Conservation (phyloP, 2,888 invertebrate species). For the Thecocarcelia acutangulata region DNA sequence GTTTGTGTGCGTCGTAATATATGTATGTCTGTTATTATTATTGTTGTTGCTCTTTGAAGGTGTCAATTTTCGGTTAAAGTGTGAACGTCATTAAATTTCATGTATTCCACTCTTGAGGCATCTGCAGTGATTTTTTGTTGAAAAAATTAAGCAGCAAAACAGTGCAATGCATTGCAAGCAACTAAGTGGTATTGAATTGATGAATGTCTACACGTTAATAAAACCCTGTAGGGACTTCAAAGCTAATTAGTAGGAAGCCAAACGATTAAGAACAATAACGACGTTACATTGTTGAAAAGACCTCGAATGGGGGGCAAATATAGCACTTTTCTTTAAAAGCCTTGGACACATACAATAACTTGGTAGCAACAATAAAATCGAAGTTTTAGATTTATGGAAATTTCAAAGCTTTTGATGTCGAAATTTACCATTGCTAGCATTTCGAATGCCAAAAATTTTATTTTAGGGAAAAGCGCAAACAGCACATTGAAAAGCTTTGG, state of each 20-base stretch:
- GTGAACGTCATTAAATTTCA: constrained; percentile 64
- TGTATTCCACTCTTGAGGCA: constrained; percentile 9
- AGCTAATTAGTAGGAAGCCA: constrained; percentile 25
- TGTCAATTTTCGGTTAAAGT: constrained; percentile 59
- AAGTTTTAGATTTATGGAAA: no score
- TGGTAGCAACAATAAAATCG: no score
- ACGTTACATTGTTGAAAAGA: not conserved
- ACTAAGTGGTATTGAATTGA: not conserved
- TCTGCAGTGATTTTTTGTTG: not conserved
- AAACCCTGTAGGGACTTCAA: not conserved
- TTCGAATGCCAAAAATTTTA: no score
- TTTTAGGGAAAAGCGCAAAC: no score
- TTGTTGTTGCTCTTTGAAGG: constrained; percentile 37
- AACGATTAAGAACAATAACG: constrained; percentile 5
- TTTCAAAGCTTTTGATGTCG: no score
- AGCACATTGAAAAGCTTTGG: no score
- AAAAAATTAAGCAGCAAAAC: not conserved
- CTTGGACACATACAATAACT: no score
- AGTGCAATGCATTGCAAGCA: not conserved
- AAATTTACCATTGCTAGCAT: no score
- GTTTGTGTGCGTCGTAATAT: no score
- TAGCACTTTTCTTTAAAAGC: no score
- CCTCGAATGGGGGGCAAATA: no score
- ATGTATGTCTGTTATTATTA: constrained; percentile 45
- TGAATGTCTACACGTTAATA: constrained; percentile 9